A percentile compares a stretch with the other conserved stretches of the same genome.
Evolutionary conservation across 2,888 invertebrate genomes (phyloP).

Genomic region (Cosmia pyralina): DNA sequence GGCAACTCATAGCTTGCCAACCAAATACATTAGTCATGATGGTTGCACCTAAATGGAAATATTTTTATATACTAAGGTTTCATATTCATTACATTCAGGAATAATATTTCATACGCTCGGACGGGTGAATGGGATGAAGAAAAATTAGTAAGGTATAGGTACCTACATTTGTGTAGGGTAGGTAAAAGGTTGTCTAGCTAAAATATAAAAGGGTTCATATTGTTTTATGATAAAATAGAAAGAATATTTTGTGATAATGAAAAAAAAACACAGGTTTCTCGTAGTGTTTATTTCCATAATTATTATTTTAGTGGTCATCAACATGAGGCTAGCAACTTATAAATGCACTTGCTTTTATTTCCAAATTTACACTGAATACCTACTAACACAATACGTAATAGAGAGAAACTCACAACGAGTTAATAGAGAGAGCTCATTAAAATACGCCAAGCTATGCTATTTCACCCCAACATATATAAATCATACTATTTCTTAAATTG

Average conservation of each 20-base stretch:
- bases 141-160: conserved; percentile 5
- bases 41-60: conserved; percentile 11
- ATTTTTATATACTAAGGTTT: conserved; percentile 13
- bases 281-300: not conserved
- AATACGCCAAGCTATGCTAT: not conserved
- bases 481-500: conserved; percentile 44
- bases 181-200: not conserved
- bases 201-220: not conserved
- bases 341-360: too few relatives aligned
- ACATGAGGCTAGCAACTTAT: not conserved
- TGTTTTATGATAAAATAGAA: not conserved
- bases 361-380: not conserved
- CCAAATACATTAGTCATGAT: conserved; percentile 18
- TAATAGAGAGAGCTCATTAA: not conserved
- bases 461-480: conserved; percentile 21
- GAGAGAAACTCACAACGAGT: not conserved
- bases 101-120: not conserved
- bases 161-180: not conserved
- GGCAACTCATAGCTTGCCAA: not conserved
- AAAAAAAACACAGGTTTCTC: too few relatives aligned
- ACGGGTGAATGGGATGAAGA: not conserved
- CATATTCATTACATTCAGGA: conserved; percentile 12
- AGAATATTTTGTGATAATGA: too few relatives aligned
- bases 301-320: not conserved
- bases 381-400: not conserved